Base-by-base conservation (phyloP, 2,797 vertebrate species). In the Gila robusta region DNA sequence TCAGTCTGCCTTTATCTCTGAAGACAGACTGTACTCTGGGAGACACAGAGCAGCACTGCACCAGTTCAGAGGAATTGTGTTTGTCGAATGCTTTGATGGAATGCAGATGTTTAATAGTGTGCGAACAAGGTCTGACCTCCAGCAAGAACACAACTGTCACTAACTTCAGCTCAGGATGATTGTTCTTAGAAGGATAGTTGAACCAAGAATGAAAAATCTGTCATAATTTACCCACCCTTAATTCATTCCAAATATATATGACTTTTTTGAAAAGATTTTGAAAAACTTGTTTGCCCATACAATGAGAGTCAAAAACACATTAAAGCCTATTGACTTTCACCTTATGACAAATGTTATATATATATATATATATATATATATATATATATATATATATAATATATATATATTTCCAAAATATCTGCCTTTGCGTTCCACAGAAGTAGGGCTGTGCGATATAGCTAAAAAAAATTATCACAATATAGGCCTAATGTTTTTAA, bases 1-100 rank as follows among this genome's bases (percentile, higher is more conserved):
- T 95, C 95, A 95, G 93, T 84, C 91, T 21, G 62, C 88, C 92
- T 95, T 95, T 95, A 94, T 95, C 92, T 94, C 91, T 77, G 82
- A 91, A 93, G 88, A 92, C 90, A 93, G 93, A 92, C 91, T 93
- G 91, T 78, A 88, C 91, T 94, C 91, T 92, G 91, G 83, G 90
- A 92, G 92, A 94, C 92, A 91, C 90, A 91, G 93, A 93, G 92
- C 83, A 54, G n/a, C 90, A 90, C 90, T 90, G 94, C 92, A 93
- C 93, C 94, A 94, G 94, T 94, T 92, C 93, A 84, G 82, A 59
- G 92, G 91, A 93, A 92, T 93, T 93, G 93, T 94, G 92, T 94
- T 93, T 89, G 90, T 87, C 79, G 88, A 91, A 91, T 88, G 41
- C 81, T n/a, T 92, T 92, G 92, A 94, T 90, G 19, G 92, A 92